Base-by-base conservation (phyloP, 1,140 invertebrate species). In the Drosophila pseudoobscura region DNA sequence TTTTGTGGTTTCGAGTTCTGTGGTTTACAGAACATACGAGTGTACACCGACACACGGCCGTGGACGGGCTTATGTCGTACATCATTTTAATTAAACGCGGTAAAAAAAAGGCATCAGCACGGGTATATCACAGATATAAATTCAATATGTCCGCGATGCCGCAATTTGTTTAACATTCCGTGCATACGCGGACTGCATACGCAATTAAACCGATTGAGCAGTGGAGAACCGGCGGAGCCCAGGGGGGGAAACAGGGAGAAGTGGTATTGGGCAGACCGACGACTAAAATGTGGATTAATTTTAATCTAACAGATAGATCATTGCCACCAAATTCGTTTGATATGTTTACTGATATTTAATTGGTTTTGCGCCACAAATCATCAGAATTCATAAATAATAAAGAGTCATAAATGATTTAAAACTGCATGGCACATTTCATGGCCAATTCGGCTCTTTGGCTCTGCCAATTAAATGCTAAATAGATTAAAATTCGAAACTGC, bases 11-110 rank as follows among this genome's bases (percentile, higher is more conserved):
- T 52, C 52, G 22, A 69, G 76, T 52, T 63, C 64, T 78, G 51
- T 59, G 59, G 59, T 31, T 54, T 45, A 49, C 51, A 46, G 52
- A 24, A 43, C 22, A 20, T 24, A 51, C 20, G 20, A 20, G 20
- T 20, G 20, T 26, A 20, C 31, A 56, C 29, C 29, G 7, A 7
- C 49, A 24, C 22, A 13, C 47, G 47, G 22, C 45, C 50, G 52
- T 69, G 31, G 20, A 20, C 0, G 31, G 31, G 8, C 8, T 35
- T 35, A 11, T 11, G 35, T 57, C 65, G 31, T 60, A 63, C 51
- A 59, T 79, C 58, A 79, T 80, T 85, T 85, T 85, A 85, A 85
- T 80, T 85, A 85, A 85, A 85, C 55, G 63, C 43, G 60, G 66
- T 55, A 58, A 52, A 76, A 68, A 75, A 69, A 41, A 57, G 17